A percentile compares a stretch with the other conserved stretches of the same genome.
Conservation (phyloP, 2,797 vertebrate species). For the Crenuchus spilurus region DNA sequence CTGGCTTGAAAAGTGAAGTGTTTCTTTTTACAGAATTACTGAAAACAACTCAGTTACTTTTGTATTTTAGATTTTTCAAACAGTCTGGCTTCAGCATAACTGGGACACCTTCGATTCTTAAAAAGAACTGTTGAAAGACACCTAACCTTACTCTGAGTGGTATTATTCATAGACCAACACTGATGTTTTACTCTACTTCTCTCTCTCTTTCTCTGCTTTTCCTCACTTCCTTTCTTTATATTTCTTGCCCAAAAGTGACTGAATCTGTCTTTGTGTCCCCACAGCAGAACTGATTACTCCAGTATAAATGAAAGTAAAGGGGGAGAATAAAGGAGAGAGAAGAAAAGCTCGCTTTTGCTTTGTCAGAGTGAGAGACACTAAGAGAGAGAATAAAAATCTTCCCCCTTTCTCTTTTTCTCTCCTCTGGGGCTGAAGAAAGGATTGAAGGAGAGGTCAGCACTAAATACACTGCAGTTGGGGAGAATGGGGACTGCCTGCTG, state of each 20-base stretch:
- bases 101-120: too few species aligned
- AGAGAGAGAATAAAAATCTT: conserved; percentile 1
- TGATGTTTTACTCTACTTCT: not conserved
- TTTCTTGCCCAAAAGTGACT: conserved; percentile 7
- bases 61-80: too few species aligned
- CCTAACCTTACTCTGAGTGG: too few species aligned
- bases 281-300: conserved; percentile 5
- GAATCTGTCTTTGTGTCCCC: not conserved
- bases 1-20: too few species aligned
- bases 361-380: not conserved
- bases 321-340: not conserved
- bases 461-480: not conserved
- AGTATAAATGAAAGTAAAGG: not conserved
- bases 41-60: too few species aligned
- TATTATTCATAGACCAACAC: too few species aligned
- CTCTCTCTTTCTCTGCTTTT: not conserved
- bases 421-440: not conserved
- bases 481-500: not conserved
- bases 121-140: too few species aligned
- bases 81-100: too few species aligned
- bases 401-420: conserved; percentile 9
- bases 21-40: too few species aligned
- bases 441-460: conserved; percentile 19
- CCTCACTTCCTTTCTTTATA: not conserved
- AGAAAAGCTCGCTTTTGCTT: not conserved